Base-by-base conservation (phyloP, 1,140 invertebrate species). In the Grapholita molesta region DNA sequence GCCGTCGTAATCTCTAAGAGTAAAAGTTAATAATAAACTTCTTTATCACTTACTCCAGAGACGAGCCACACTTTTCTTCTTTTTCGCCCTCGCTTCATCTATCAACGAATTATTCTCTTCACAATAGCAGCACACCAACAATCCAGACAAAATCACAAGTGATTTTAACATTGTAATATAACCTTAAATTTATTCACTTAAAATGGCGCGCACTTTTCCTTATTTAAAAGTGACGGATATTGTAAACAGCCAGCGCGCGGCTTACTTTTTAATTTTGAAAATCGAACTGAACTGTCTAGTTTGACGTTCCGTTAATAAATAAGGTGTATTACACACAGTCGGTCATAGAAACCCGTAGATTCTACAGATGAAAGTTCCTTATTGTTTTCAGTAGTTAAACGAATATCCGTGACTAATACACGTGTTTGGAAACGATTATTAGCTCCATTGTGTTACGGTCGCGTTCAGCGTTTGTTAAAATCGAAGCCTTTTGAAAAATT, bases 321-420 rank as follows among this genome's bases (percentile, higher is more conserved):
- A 86, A 73, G 77, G 67, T 70, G 71, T 72, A 52, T 69, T 78
- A 82, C 33, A 32, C 25, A 75, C 69, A 66, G 77, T 75, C 70
- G 66, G 71, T 52, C 70, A 64, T 69, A 73, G 80, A 80, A 77
- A 86, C 55, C 55, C 55, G 15, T 84, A 74, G 74, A 73, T 83
- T 77, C 35, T 71, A 65, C 66, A 55, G 72, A 82, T 80, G 84
- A 88, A 88, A 89, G 84, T 79, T 69, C 15, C 71, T 64, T 78
- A 79, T 88, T 88, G 84, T 88, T 88, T 88, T 83, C 80, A 77
- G 75, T 42, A 68, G 70, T 82, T 76, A 78, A 86, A 80, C 80
- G 85, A 87, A 87, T 81, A 66, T 70, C 77, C 82, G 83, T 84
- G 77, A 89, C 85, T 82, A 89, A 90, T 89, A 75, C 67, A 70